phyloP scores from a whole-genome alignment of 2,113 vertebrate species.

The Alosa alosa region DNA sequence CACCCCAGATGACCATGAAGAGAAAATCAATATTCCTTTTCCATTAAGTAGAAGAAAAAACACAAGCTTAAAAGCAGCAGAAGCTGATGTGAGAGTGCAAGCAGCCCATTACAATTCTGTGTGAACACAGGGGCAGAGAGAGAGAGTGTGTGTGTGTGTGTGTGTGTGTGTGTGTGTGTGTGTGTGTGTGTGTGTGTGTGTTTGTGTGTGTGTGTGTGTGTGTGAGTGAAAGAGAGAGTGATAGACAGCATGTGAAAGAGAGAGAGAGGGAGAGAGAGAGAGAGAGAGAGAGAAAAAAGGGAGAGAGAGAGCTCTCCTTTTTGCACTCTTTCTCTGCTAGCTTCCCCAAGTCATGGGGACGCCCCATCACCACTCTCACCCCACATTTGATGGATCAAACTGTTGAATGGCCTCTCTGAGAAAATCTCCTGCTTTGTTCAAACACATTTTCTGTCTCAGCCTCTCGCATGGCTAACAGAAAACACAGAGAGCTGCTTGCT shows the following conservation, averaged over 20 bases:
- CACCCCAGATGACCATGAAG: neutral
- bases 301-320: no score
- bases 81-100: neutral
- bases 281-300: no score
- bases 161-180: neutral
- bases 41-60: constrained; percentile 22
- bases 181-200: constrained; percentile 10
- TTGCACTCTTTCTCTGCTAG: no score
- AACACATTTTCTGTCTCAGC: neutral
- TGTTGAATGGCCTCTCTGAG: neutral
- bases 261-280: no score
- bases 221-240: neutral
- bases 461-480: neutral
- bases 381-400: neutral
- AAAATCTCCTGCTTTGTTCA: neutral
- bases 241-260: no score
- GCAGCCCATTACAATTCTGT: constrained; percentile 13
- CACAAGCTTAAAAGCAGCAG: neutral
- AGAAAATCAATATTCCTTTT: constrained; percentile 33
- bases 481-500: neutral
- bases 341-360: neutral
- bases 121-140: neutral
- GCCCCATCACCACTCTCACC: neutral
- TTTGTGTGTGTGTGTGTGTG: neutral
- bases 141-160: neutral